These are phyloP conservation scores for Samia ricini DNA, from an alignment of 1,140 invertebrate species.

Conservation along the genomic window DNA sequence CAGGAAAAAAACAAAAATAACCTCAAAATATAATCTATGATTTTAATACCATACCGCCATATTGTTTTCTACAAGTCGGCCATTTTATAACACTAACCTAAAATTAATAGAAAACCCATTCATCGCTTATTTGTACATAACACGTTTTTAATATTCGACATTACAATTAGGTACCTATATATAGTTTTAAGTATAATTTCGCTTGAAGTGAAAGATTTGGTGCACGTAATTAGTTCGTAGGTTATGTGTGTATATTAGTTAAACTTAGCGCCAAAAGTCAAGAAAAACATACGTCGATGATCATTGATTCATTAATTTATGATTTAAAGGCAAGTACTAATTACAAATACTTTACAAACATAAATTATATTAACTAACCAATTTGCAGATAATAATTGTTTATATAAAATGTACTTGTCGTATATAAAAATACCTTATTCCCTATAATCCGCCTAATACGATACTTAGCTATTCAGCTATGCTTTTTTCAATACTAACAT, in stretches of 20 bases:
- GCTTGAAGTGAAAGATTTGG: slow-evolving; percentile 29
- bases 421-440: too few relatives aligned
- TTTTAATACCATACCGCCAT: slow-evolving; percentile 16
- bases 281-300: neutral
- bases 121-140: slow-evolving; percentile 31
- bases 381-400: too few relatives aligned
- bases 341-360: too few relatives aligned
- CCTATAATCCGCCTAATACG: too few relatives aligned
- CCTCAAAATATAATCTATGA: neutral
- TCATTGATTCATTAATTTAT: neutral
- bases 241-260: neutral
- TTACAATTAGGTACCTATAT: slow-evolving; percentile 25
- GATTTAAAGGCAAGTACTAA: too few relatives aligned
- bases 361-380: too few relatives aligned
- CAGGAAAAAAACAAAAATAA: neutral
- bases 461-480: too few relatives aligned
- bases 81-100: slow-evolving; percentile 19
- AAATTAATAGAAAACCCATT: slow-evolving; percentile 19
- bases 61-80: slow-evolving; percentile 17
- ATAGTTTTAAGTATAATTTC: slow-evolving; percentile 26
- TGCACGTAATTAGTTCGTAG: slow-evolving; percentile 20
- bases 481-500: too few relatives aligned
- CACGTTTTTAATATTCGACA: slow-evolving; percentile 28
- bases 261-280: neutral
- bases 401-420: too few relatives aligned